Conservation (phyloP, 2,797 vertebrate genomes). For the Tenualosa ilisha region DNA sequence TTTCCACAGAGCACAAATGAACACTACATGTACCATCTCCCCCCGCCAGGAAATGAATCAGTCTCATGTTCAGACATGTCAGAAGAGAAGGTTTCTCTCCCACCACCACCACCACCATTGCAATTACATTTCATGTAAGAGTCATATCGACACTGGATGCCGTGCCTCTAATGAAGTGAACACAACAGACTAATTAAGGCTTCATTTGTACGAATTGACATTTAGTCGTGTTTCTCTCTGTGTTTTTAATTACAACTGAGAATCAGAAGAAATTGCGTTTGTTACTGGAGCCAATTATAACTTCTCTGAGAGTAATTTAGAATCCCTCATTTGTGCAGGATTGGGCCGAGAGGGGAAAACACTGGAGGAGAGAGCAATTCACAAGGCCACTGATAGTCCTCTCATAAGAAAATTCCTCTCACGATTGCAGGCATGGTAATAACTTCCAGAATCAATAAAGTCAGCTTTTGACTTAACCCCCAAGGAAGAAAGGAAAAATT, state of each 20-base stretch:
- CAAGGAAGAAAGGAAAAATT: not conserved
- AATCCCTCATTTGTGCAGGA: not conserved
- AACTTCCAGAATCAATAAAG: conserved; percentile 3
- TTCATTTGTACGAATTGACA: conserved; percentile 59
- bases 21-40: not conserved
- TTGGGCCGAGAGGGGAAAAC: not conserved
- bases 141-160: conserved; percentile 61
- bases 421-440: not conserved
- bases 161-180: conserved; percentile 62
- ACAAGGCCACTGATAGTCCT: not conserved
- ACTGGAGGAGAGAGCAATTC: not conserved
- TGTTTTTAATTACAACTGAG: conserved; percentile 60
- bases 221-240: conserved; percentile 62
- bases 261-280: conserved; percentile 47
- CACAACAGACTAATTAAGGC: conserved; percentile 60
- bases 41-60: not conserved
- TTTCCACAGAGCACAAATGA: not conserved
- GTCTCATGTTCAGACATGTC: not conserved
- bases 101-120: not conserved
- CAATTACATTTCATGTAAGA: conserved; percentile 44
- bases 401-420: not conserved
- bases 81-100: not conserved
- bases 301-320: conserved; percentile 28
- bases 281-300: conserved; percentile 59
- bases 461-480: not conserved